Evolutionary conservation across 1,140 invertebrate species (phyloP), one percentile per base, ranked within the genome.

Genomic region (Atta cephalotes): DNA sequence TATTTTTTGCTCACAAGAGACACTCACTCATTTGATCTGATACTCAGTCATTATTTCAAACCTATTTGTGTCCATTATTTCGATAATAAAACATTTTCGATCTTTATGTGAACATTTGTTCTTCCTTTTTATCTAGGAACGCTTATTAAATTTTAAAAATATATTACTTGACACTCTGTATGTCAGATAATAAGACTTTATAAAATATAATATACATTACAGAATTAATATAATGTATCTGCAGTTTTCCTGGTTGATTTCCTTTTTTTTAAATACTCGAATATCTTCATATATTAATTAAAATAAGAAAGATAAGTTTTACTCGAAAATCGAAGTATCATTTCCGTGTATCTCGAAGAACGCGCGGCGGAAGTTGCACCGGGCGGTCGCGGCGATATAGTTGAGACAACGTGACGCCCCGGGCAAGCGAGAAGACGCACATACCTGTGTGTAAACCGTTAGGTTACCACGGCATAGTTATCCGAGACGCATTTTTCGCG

Each of bases 401-500:
- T 65, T 78, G 60, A 56, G 10, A 18, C 9, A 28, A 49, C 68
- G 21, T 1, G 56, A 25, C 35, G 88, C 18, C 39, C 28, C 49
- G 49, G 49, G 66, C 49, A 18, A 79, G 53, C 58, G 70, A 51
- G 60, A 81, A 65, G 86, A 72, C 65, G 87, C 89, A 45, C 39
- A 92, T 92, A 88, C 89, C 70, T 89, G 80, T 89, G 90, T 92
- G 66, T 63, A 84, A 74, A 89, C 88, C 84, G 53, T 66, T 65
- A 66, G 10, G 87, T 65, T 74, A 39, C 80, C 62, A 86, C 80
- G 84, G 89, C 92, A 92, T 88, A 85, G 88, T 87, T 71, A 88
- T 88, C 87, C 86, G 88, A 90, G 88, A 88, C 85, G 91, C 85
- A 91, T 92, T 92, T 92, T 92, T 92, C 90, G 85, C 90, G 80